Percentiles rank a stretch among this genome's conserved stretches.
phyloP scores from a whole-genome alignment of 2,888 invertebrate species.

The Lycocerus yunnanus region DNA sequence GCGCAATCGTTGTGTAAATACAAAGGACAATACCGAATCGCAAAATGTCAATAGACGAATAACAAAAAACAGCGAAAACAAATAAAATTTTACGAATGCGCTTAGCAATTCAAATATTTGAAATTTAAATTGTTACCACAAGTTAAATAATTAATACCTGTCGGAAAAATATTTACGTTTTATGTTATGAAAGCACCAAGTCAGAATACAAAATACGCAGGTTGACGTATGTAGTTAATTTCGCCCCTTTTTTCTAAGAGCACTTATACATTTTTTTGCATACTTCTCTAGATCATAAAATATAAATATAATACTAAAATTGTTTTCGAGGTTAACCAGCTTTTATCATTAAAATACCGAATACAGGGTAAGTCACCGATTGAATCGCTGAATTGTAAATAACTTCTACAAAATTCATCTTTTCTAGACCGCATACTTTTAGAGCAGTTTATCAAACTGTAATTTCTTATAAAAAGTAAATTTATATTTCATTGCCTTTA shows the following conservation, averaged over 20 bases:
- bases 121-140: background rate
- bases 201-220: background rate
- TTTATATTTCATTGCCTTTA: too few relatives aligned
- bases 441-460: too few relatives aligned
- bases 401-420: too few relatives aligned
- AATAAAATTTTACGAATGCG: background rate
- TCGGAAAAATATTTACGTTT: background rate
- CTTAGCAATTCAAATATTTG: background rate
- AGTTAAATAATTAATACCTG: background rate
- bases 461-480: too few relatives aligned
- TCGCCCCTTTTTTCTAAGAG: background rate
- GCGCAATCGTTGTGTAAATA: background rate
- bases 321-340: background rate
- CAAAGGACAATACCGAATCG: background rate
- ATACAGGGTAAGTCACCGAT: background rate
- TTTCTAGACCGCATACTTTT: too few relatives aligned
- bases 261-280: background rate
- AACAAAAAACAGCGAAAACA: background rate
- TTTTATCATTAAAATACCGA: background rate
- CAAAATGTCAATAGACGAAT: background rate
- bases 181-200: background rate
- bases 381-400: too few relatives aligned
- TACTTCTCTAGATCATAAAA: background rate
- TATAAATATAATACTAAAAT: background rate
- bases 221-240: background rate